A percentile compares a stretch with the other conserved stretches of the same genome.
phyloP scores from a whole-genome alignment of 2,113 vertebrate species.

The Neomonachus schauinslandi region DNA sequence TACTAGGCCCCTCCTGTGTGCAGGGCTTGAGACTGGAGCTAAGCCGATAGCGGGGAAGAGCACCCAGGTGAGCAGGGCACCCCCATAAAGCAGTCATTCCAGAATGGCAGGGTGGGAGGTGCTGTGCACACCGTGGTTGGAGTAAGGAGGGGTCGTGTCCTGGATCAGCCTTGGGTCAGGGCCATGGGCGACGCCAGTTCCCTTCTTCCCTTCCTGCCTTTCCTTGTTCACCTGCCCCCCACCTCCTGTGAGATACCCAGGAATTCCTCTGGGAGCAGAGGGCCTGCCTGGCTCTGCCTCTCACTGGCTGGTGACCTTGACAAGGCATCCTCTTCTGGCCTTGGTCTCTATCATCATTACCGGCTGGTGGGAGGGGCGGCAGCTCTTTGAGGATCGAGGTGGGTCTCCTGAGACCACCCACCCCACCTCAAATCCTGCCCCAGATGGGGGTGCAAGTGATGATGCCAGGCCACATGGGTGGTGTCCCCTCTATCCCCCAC shows the following conservation, averaged over 20 bases:
- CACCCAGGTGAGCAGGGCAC: not conserved
- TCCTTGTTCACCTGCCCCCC: too few species aligned
- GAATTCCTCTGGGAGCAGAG: not conserved
- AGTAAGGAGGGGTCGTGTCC: not conserved
- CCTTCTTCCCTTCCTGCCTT: not conserved
- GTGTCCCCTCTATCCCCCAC: not conserved
- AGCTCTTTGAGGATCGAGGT: not conserved
- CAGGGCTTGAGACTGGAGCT: not conserved
- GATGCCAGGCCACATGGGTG: not conserved
- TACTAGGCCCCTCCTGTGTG: not conserved
- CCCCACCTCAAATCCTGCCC: not conserved
- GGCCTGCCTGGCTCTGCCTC: not conserved
- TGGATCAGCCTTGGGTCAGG: not conserved
- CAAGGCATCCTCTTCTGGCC: not conserved
- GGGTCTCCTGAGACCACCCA: not conserved
- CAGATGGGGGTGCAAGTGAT: not conserved
- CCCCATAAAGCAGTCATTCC: too few species aligned
- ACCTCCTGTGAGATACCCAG: rapidly evolving
- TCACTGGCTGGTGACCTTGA: not conserved
- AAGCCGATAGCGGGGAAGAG: not conserved
- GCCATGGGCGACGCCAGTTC: not conserved
- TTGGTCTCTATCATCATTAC: not conserved
- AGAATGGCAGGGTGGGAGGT: not conserved
- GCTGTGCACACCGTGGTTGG: not conserved
- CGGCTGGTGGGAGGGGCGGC: not conserved